Conservation (phyloP, 2,797 vertebrate species). For the Gymnodraco acuticeps region DNA sequence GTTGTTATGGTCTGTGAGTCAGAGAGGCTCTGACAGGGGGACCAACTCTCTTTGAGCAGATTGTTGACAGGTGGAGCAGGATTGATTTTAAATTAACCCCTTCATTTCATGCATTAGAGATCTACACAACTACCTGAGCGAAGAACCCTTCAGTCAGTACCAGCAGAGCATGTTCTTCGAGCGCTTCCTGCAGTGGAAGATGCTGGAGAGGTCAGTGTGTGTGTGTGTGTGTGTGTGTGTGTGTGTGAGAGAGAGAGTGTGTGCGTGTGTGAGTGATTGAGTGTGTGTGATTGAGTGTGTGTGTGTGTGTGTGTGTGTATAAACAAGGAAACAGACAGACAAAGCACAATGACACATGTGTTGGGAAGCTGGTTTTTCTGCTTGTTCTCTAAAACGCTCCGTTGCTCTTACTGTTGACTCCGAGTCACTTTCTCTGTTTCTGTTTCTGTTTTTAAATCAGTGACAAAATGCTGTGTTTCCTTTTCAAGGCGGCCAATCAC, state of each 20-base stretch:
- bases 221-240: background rate
- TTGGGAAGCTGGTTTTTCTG: conserved; percentile 25
- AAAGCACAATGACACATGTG: background rate
- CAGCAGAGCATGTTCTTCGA: conserved; percentile 88
- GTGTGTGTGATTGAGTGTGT: background rate
- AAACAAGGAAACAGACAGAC: background rate
- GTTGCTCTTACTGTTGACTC: background rate
- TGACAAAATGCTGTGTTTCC: conserved; percentile 14
- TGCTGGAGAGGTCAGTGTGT: conserved; percentile 83
- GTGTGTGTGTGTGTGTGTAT: no score
- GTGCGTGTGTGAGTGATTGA: conserved; percentile 24
- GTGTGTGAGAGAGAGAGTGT: background rate
- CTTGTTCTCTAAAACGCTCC: background rate
- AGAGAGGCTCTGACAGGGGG: no score
- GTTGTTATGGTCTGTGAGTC: no score
- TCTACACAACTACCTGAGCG: conserved; percentile 77
- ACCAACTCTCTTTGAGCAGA: no score
- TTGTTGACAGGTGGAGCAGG: no score
- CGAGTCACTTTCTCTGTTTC: background rate
- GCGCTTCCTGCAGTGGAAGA: conserved; percentile 89
- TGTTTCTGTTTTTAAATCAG: no score
- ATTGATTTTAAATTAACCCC: background rate
- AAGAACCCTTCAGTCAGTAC: conserved; percentile 81
- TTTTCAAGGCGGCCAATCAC: conserved; percentile 84
- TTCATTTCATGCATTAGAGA: conserved; percentile 62